Evolutionary conservation across 37 sponge, comb jelly and placozoan genomes (phyloP), one percentile per base, ranked within the genome.

Genomic region (Dysidea cf. avara): DNA sequence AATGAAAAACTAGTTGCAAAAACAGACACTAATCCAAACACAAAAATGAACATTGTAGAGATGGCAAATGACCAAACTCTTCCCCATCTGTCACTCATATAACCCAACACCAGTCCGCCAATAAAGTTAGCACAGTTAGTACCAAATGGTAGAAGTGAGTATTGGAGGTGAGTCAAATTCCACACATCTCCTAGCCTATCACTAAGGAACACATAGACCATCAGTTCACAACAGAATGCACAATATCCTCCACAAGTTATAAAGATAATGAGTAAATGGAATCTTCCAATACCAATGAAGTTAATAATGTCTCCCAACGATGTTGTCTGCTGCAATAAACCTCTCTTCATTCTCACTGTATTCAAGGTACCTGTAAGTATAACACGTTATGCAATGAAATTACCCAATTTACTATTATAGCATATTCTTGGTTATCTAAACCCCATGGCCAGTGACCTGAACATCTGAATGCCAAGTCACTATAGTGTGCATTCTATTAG

Each of bases 61-160:
- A 78, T 2, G 3, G 61, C 49, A 33, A 46, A 85, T 0, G 86
- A 79, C 86, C 86, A 85, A 20, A 77, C 61, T 32, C 86, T 57
- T 6, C 86, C 79, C 33, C 61, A 72, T 5, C 2, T 20, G 50
- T 85, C 86, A 36, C 56, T 57, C 7, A 85, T 38, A 37, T 29
- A 71, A 12, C 61, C 43, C n/a, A 78, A 64, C 26, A 56, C 20
- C 25, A 62, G 28, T 0, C 60, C 59, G 5, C 86, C 86, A 1
- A 78, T 4, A 20, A 78, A 37, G 56, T 85, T 85, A 12, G 46
- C n/a, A 3, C 77, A 17, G 48, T 60, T 46, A 30, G 78, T 78
- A 3, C n/a, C 13, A 40, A 74, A 67, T 32, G 86, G 86, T 2
- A 78, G 68, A 32, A 72, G 57, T 26, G 86, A 54, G 39, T 39